Conservation (phyloP, 2,113 vertebrate species). For the Brachyistius frenatus region DNA sequence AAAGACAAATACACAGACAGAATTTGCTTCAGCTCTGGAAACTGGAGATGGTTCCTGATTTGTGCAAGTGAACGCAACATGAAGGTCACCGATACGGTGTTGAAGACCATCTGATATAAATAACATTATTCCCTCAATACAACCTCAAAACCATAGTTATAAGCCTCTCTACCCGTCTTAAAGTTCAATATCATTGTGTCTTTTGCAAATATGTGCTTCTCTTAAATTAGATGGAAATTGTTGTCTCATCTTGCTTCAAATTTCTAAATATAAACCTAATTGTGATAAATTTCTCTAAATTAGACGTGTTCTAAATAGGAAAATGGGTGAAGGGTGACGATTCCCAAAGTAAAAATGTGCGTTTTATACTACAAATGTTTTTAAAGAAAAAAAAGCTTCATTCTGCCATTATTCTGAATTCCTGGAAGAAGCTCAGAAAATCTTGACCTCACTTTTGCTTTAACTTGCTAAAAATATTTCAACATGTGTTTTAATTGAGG, state of each 20-base stretch:
- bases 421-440: neutral
- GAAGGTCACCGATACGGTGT: slow-evolving; percentile 40
- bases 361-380: neutral
- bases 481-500: slow-evolving; percentile 30
- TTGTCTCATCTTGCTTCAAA: too few relatives aligned
- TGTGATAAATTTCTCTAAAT: neutral
- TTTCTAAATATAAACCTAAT: neutral
- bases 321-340: neutral
- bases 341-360: neutral
- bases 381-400: neutral
- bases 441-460: slow-evolving; percentile 18
- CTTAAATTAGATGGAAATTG: too few relatives aligned
- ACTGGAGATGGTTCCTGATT: slow-evolving; percentile 33
- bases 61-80: slow-evolving; percentile 22
- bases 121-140: neutral
- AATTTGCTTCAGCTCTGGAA: slow-evolving; percentile 32
- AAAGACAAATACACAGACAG: slow-evolving; percentile 52
- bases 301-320: neutral
- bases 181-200: neutral
- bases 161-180: too few relatives aligned
- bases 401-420: too few relatives aligned
- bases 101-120: neutral
- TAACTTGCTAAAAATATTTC: slow-evolving; percentile 25
- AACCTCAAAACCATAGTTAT: neutral
- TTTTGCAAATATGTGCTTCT: neutral